Percentiles rank a stretch among this genome's conserved stretches.
Conservation (phyloP, 2,888 invertebrate species). For the Drosophila siamana region DNA sequence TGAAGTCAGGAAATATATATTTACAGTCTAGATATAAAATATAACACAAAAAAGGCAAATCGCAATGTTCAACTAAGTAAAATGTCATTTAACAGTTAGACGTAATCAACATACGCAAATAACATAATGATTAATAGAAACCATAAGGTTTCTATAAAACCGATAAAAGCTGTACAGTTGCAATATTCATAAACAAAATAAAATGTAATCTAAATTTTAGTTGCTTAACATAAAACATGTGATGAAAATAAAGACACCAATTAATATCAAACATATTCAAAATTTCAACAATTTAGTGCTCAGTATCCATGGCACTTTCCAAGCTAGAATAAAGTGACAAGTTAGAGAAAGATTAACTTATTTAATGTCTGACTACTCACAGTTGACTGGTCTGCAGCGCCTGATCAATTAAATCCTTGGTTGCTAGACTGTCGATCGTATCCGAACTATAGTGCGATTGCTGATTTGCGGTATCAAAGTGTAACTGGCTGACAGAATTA, state of each 20-base stretch:
- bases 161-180: constrained; percentile 6
- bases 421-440: constrained; percentile 38
- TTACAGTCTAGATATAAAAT: neutral
- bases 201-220: neutral
- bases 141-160: constrained; percentile 1
- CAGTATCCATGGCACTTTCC: constrained; percentile 45
- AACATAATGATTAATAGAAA: constrained; percentile 2
- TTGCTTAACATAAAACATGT: neutral
- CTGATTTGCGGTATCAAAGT: neutral
- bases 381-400: constrained; percentile 35
- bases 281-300: neutral
- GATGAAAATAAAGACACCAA: neutral
- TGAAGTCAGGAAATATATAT: neutral
- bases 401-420: constrained; percentile 34
- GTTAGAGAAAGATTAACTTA: neutral
- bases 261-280: neutral
- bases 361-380: constrained; percentile 32
- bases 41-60: constrained; percentile 4
- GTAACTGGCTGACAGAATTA: constrained; percentile 38
- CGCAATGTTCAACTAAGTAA: neutral
- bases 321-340: constrained; percentile 42
- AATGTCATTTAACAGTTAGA: neutral
- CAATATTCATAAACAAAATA: neutral
- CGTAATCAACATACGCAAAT: neutral
- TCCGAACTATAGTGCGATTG: neutral